These are phyloP conservation scores for Deilephila elpenor DNA, from an alignment of 2,888 invertebrate species.

Conservation along the genomic window DNA sequence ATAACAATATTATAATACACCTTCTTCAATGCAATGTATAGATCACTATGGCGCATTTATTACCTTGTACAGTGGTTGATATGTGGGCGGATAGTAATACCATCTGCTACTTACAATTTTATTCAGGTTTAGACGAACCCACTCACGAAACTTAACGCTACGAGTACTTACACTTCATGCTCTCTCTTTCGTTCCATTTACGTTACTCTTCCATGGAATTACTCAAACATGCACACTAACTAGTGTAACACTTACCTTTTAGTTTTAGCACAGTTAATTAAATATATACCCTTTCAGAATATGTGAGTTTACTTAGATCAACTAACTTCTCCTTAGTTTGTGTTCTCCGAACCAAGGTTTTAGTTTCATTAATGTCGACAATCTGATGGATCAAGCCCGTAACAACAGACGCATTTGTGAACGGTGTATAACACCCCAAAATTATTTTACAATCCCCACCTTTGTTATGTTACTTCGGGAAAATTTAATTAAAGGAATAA, in stretches of 20 bases:
- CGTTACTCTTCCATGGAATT: no score
- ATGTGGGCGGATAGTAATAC: no score
- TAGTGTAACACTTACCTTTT: not conserved
- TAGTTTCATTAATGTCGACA: not conserved
- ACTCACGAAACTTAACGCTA: no score
- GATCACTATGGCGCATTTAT: no score
- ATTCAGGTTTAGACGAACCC: no score
- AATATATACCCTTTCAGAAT: not conserved
- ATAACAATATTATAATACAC: no score
- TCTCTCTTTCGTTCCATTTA: no score
- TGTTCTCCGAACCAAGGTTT: not conserved
- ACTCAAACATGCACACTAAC: no score
- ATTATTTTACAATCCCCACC: not conserved
- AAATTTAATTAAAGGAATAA: not conserved
- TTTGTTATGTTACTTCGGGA: not conserved
- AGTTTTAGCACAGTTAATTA: not conserved
- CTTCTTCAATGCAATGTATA: no score
- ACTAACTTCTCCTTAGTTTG: not conserved
- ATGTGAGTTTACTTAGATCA: not conserved
- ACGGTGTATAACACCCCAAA: not conserved
- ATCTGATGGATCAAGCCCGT: not conserved
- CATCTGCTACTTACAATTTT: no score
- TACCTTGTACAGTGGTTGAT: no score
- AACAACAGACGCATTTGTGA: not conserved
- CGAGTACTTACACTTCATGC: no score